Evolutionary conservation across 2,113 vertebrate genomes (phyloP).

Genomic region (Malurus cyaneus): DNA sequence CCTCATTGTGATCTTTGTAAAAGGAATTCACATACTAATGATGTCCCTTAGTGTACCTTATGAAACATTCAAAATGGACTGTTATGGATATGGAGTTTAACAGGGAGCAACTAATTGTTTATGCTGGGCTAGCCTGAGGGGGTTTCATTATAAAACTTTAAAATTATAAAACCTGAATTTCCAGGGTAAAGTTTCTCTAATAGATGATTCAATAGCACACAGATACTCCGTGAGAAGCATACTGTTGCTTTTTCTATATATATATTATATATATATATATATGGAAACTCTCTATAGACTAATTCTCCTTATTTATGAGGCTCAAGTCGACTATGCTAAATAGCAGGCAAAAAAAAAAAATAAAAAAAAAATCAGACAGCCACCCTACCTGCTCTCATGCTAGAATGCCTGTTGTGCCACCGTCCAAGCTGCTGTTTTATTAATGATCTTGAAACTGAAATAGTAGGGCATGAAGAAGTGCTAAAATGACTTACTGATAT

Average conservation of each 20-base stretch:
- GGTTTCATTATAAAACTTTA: slow-evolving; percentile 65
- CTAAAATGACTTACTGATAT: slow-evolving; percentile 72
- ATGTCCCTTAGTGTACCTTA: slow-evolving; percentile 64
- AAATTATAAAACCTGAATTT: slow-evolving; percentile 58
- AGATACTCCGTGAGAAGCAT: slow-evolving; percentile 36
- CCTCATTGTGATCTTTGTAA: slow-evolving; percentile 56
- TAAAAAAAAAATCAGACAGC: slow-evolving; percentile 13
- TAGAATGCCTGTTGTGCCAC: slow-evolving; percentile 63
- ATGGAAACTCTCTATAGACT: slow-evolving; percentile 15
- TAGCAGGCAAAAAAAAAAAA: not conserved
- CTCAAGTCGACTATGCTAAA: slow-evolving; percentile 52
- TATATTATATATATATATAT: not conserved
- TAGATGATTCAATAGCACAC: slow-evolving; percentile 35
- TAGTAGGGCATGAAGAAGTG: slow-evolving; percentile 70
- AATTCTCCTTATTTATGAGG: slow-evolving; percentile 64
- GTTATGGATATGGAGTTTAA: slow-evolving; percentile 60
- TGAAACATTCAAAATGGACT: slow-evolving; percentile 59
- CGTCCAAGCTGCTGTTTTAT: slow-evolving; percentile 76
- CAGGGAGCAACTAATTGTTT: slow-evolving; percentile 70
- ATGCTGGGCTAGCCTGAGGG: slow-evolving; percentile 63
- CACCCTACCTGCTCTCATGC: slow-evolving; percentile 52
- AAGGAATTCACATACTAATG: slow-evolving; percentile 70
- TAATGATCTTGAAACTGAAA: slow-evolving; percentile 77
- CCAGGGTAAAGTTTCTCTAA: slow-evolving; percentile 45
- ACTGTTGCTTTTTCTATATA: slow-evolving; percentile 56